Evolutionary conservation across 2,797 vertebrate genomes (phyloP).

Genomic region (Sarcophilus harrisii): DNA sequence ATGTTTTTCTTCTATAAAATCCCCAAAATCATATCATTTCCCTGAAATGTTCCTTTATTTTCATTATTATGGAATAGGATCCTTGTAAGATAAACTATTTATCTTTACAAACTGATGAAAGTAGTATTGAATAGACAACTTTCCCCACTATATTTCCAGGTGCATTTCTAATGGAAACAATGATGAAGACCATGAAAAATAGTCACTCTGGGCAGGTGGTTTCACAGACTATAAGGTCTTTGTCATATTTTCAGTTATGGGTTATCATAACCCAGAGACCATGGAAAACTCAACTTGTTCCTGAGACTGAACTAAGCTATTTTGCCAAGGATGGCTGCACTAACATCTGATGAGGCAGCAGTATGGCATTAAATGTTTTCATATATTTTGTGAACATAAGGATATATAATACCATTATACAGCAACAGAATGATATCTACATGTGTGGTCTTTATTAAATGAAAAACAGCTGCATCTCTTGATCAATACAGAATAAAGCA

Average conservation of each 20-base stretch:
- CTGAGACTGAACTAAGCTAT: slow-evolving; percentile 36
- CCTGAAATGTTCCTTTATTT: slow-evolving; percentile 33
- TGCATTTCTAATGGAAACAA: slow-evolving; percentile 45
- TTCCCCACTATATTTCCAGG: neutral
- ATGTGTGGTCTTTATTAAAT: slow-evolving; percentile 53
- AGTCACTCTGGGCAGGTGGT: neutral
- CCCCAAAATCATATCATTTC: neutral
- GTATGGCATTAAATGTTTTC: slow-evolving; percentile 57
- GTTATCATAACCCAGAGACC: neutral
- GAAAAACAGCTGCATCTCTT: slow-evolving; percentile 56
- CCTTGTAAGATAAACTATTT: slow-evolving; percentile 37
- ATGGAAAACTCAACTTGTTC: neutral
- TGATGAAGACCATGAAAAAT: slow-evolving; percentile 38
- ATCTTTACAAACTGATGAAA: slow-evolving; percentile 20
- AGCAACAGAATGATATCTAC: slow-evolving; percentile 46
- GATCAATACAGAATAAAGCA: neutral
- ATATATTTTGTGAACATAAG: slow-evolving; percentile 5
- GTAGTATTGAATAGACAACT: slow-evolving; percentile 8
- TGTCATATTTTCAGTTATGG: neutral
- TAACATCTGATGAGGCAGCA: neutral
- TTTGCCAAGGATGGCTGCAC: slow-evolving; percentile 40
- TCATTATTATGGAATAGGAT: neutral
- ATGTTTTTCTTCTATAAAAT: neutral
- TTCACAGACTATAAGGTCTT: neutral
- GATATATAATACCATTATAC: slow-evolving; percentile 47